Conservation (phyloP, 2,797 vertebrate genomes). For the Lophius americanus region DNA sequence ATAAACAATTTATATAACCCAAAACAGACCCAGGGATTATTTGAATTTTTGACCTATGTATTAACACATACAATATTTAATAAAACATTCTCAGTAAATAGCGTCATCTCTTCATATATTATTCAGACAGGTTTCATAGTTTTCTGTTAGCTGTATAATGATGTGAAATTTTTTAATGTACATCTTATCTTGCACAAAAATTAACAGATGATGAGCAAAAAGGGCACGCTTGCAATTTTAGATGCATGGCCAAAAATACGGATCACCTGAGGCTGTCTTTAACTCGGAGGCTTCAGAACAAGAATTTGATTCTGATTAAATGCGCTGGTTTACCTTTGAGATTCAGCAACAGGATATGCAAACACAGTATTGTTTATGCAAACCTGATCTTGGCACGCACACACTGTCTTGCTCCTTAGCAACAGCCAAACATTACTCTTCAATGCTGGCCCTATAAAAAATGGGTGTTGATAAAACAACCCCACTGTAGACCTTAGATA, state of each 20-base stretch:
- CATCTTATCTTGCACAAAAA: neutral
- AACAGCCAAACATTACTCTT: constrained; percentile 50
- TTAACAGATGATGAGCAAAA: neutral
- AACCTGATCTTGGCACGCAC: constrained; percentile 51
- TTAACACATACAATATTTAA: constrained; percentile 15
- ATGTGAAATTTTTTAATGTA: neutral
- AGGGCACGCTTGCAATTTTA: neutral
- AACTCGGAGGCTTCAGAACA: constrained; percentile 12
- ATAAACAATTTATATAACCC: constrained; percentile 47
- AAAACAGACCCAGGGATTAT: constrained; percentile 29
- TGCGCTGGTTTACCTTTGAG: constrained; percentile 35
- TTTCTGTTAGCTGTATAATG: neutral
- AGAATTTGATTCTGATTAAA: constrained; percentile 30
- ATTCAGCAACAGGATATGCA: constrained; percentile 65
- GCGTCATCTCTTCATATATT: neutral
- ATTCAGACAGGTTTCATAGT: neutral
- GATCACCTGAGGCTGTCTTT: neutral
- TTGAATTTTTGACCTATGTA: constrained; percentile 29
- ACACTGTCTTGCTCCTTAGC: constrained; percentile 29
- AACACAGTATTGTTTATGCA: constrained; percentile 63
- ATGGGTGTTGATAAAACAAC: constrained; percentile 10
- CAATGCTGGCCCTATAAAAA: neutral
- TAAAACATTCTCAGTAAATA: neutral
- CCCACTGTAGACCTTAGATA: neutral
- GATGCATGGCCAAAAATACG: neutral